Base-by-base conservation (phyloP, 2,797 vertebrate species). In the Saguinus oedipus region DNA sequence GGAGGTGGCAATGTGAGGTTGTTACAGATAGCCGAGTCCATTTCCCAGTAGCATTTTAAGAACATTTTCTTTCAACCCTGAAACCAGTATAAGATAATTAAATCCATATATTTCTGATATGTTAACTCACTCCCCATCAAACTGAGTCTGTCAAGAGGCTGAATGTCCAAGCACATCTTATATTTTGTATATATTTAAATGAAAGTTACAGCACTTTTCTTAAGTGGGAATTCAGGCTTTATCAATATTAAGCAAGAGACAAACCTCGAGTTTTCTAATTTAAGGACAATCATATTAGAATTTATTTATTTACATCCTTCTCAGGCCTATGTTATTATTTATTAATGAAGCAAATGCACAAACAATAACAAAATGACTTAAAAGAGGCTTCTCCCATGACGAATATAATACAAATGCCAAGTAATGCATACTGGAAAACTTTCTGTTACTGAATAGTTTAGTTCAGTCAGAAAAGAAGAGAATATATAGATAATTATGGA, bases 151-250 rank as follows among this genome's bases (percentile, higher is more conserved):
- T 72, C 42, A 82, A 90, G 78, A 82, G 24, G 7, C 68, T 75
- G 53, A 3, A 44, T 27, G 30, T 24, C 27, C 74, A 96, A 94
- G 75, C 72, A 92, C 92, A 90, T 86, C 70, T 20, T 93, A 53
- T 42, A 27, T 94, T 94, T 55, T 74, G 42, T 89, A 88, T 74
- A 85, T 92, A 93, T 96, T 88, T 78, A 97, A 96, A 90, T 95
- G 42, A 86, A 97, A 75, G 57, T 93, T 82, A 75, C 30, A 83
- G 42, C 85, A 39, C 27, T 68, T 74, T 70, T 59, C 76, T 95
- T 57, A 93, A 79, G 11, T 61, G 36, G 33, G 19, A 83, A 75
- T 27, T 95, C n/a, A 76, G 39, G 61, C 42, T 96, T 93, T 80
- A 75, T 76, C 96, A 94, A 95, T 78, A 91, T 70, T 57, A 93